Evolutionary conservation across 2,797 vertebrate species (phyloP), one percentile per base, ranked within the genome.

Genomic region (Iguana delicatissima): DNA sequence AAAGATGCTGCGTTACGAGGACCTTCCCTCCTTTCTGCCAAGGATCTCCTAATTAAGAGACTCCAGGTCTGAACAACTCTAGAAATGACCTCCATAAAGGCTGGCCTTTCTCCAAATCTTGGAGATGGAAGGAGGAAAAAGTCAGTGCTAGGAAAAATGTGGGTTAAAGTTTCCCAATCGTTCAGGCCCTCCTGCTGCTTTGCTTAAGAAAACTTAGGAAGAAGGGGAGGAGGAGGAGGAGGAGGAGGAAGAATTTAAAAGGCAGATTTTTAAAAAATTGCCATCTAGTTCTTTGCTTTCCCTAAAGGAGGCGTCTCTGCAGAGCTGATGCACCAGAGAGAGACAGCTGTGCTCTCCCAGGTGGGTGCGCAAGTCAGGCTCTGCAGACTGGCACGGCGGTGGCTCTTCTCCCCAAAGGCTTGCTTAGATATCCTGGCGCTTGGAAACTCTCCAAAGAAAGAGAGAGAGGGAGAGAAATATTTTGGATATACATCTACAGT

Each of bases 181-280:
- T 76, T 50, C 55, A 24, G 88, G 55, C 72, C 81, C 88, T 84
- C 88, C 88, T 77, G 81, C 80, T 84, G 32, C 20, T 89, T 77
- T 64, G 80, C 81, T 89, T 76, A 84, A 50, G 26, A 76, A 89
- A 84, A 84, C 20, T 64, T 76, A 4, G 29, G 67, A 67, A 12
- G n/a, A 18, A 2, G 35, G 4, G 20, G 72, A 67, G 77, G n/a
- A 59, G 32, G 26, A 2, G 64, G 26, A 10, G 74, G 29, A 62
- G 22, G 18, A 64, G 62, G 32, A 69, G 29, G 29, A 32, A 69
- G 29, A 13, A 69, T 32, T 69, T 69, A 64, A 84, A 84, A 77
- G 80, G 35, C 55, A 59, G 67, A 14, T 74, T 77, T 42, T 42
- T 77, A 76, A 24, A 10, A 50, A 18, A 50, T 77, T 46, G 72